A percentile compares a stretch with the other conserved stretches of the same genome.
These are phyloP conservation scores for Pseudomyrmex pallidus DNA, from an alignment of 1,140 invertebrate genomes.

Conservation along the genomic window DNA sequence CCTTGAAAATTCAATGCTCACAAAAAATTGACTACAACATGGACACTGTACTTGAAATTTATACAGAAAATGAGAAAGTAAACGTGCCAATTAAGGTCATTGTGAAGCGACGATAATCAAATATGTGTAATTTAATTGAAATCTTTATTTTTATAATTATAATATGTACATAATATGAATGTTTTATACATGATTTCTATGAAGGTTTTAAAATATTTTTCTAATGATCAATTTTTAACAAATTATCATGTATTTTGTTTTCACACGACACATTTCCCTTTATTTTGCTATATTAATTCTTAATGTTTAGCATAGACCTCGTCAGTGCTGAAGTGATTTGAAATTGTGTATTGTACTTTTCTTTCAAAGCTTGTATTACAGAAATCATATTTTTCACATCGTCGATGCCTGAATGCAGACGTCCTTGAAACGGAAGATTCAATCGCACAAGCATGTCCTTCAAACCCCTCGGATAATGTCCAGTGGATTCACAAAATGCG, in stretches of 20 bases:
- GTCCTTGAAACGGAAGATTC: conserved; percentile 75
- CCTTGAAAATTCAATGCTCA: conserved; percentile 75
- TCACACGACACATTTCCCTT: background rate
- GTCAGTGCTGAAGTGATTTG: conserved; percentile 69
- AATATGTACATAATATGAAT: conserved; percentile 7
- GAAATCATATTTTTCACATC: conserved; percentile 80
- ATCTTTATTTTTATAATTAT: conserved; percentile 59
- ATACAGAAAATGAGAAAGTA: conserved; percentile 74
- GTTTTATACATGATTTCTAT: conserved; percentile 47
- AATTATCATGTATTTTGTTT: conserved; percentile 12
- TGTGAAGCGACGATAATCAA: conserved; percentile 52
- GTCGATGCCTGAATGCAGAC: conserved; percentile 80
- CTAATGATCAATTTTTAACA: conserved; percentile 53
- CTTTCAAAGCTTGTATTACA: conserved; percentile 73
- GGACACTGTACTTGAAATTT: conserved; percentile 73
- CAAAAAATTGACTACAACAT: conserved; percentile 61
- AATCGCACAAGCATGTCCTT: conserved; percentile 76
- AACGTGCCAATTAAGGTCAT: conserved; percentile 73
- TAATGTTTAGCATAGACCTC: background rate
- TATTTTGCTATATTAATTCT: background rate
- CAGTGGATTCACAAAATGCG: conserved; percentile 73
- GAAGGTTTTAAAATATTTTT: conserved; percentile 43
- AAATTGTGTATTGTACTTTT: conserved; percentile 70
- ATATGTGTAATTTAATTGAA: conserved; percentile 6
- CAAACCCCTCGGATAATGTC: conserved; percentile 81